Conservation (phyloP, 2,113 vertebrate species). For the Ciconia stormi region DNA sequence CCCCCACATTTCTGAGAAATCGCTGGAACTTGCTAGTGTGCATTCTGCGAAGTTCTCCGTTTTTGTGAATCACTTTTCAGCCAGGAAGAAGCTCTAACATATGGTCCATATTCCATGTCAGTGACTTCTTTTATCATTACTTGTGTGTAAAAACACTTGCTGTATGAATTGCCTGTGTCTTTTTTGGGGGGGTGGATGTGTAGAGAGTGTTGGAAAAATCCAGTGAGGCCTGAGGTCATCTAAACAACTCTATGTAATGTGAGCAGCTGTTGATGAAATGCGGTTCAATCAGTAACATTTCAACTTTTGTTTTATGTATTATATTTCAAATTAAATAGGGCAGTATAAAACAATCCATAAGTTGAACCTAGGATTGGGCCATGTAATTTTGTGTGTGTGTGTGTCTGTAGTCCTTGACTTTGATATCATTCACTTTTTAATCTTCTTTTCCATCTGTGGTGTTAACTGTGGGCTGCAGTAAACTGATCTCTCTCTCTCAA, state of each 20-base stretch:
- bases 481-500: not conserved
- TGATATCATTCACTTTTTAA: not conserved
- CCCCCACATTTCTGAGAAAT: not conserved
- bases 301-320: not conserved
- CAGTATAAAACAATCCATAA: not conserved
- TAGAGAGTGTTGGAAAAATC: not conserved
- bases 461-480: not conserved
- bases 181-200: not conserved
- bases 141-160: not conserved
- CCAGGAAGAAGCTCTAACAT: not conserved
- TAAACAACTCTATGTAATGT: not conserved
- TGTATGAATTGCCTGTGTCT: not conserved
- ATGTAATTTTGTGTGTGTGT: not conserved
- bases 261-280: slow-evolving; percentile 12
- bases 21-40: not conserved
- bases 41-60: not conserved
- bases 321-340: slow-evolving; percentile 16
- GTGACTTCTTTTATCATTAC: not conserved
- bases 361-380: not conserved
- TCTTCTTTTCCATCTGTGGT: not conserved
- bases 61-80: not conserved
- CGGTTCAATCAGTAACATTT: not conserved
- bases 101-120: not conserved
- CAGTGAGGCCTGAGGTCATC: not conserved
- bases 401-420: not conserved